Percentiles rank a stretch among this genome's conserved stretches.
phyloP scores from a whole-genome alignment of 2,888 invertebrate genomes.

The Zygaena filipendulae region DNA sequence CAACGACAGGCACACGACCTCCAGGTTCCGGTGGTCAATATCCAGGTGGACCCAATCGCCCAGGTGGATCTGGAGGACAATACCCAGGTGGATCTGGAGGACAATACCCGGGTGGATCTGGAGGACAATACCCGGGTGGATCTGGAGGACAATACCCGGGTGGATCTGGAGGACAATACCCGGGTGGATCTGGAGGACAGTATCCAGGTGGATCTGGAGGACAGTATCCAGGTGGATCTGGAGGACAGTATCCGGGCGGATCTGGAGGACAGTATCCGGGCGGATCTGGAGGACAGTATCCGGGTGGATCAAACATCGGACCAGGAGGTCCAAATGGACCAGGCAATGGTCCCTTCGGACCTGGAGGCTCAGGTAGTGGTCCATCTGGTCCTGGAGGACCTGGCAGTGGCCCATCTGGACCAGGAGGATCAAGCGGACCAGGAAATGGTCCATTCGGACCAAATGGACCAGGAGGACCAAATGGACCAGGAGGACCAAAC shows the following conservation, averaged over 20 bases:
- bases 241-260: too few species aligned
- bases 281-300: background rate
- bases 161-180: background rate
- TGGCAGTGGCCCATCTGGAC: conserved; percentile 1
- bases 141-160: background rate
- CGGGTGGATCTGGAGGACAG: too few species aligned
- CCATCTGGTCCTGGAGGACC: conserved; percentile 5
- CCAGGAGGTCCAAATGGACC: background rate
- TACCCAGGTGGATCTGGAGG: background rate
- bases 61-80: conserved; percentile 12
- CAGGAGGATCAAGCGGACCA: conserved; percentile 18
- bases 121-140: too few species aligned
- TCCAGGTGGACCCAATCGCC: conserved; percentile 13
- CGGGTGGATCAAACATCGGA: background rate
- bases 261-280: background rate
- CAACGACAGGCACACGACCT: too few species aligned
- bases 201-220: background rate
- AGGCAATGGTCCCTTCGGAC: background rate
- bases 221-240: background rate
- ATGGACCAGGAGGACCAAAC: conserved; percentile 27
- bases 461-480: conserved; percentile 23
- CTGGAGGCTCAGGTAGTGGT: background rate
- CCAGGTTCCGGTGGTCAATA: conserved; percentile 2
- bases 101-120: too few species aligned
- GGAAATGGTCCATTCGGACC: conserved; percentile 10